Evolutionary conservation across 2,888 invertebrate genomes (phyloP), one percentile per base, ranked within the genome.

Genomic region (Aphidius colemani): DNA sequence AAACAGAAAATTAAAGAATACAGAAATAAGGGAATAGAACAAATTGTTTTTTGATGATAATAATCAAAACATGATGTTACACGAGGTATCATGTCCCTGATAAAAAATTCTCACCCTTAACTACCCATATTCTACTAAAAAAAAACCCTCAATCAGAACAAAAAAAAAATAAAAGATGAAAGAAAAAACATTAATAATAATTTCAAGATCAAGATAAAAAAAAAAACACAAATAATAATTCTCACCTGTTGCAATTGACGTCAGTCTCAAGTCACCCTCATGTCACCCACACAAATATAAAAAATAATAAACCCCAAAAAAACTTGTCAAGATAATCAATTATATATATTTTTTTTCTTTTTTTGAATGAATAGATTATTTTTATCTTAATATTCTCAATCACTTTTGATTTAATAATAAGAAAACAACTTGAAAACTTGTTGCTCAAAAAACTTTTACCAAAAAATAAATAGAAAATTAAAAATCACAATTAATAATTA

Each of bases 221-320:
- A 18, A 18, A 18, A 2, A 18, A 30, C 18, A 51, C 51, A 39
- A 10, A 30, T 39, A 11, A 51, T 18, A 10, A 18, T 46, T 39
- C 57, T 57, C 57, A 57, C 57, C 57, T 57, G 57, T 57, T 57
- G 57, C 57, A 57, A 30, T 30, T 10, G 30, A 45, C 7, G 8
- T 57, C n/a, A 30, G 30, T 4, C 30, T 57, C 57, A 57, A 48
- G 30, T 45, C 57, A 57, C 57, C 46, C 45, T 46, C 39, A 57
- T 39, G 57, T 39, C 48, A 7, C 48, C 57, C 30, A 30, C 30
- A 30, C 30, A 30, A 30, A 30, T 30, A 30, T 30, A 30, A 30
- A 30, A 30, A 30, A 30, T 5, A 30, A 30, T 5, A 30, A 30
- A 30, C 30, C 30, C 30, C 30, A 30, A 30, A 30, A 30, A 30